phyloP scores from a whole-genome alignment of 2,888 invertebrate genomes.

The Unio delphinus region DNA sequence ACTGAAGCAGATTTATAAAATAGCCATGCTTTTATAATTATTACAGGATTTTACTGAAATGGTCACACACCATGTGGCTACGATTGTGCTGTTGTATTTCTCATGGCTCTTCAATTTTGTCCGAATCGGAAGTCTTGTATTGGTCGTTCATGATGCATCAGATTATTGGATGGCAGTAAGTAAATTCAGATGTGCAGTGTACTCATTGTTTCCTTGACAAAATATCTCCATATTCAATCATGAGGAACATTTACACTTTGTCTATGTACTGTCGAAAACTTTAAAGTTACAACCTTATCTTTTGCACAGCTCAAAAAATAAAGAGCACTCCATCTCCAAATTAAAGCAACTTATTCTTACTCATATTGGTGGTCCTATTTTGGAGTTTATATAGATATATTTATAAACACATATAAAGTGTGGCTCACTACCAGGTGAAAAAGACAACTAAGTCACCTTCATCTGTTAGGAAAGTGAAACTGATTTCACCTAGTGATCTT shows the following conservation, averaged over 20 bases:
- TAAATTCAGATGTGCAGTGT: constrained; percentile 2
- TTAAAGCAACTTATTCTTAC: too few species aligned
- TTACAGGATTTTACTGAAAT: constrained; percentile 90
- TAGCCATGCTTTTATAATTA: not conserved
- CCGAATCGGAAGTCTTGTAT: constrained; percentile 89
- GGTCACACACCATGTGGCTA: constrained; percentile 97
- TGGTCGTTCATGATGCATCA: constrained; percentile 72
- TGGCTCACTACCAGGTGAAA: too few species aligned
- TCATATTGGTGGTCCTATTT: too few species aligned
- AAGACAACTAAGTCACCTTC: too few species aligned
- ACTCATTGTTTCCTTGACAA: not conserved
- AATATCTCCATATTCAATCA: not conserved
- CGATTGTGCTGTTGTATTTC: constrained; percentile 88
- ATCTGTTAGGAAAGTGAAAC: too few species aligned
- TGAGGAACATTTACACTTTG: not conserved
- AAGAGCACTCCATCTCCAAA: too few species aligned
- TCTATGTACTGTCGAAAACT: too few species aligned
- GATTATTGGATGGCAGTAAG: constrained; percentile 72
- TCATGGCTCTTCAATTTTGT: constrained; percentile 97
- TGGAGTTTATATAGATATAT: too few species aligned
- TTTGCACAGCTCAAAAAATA: too few species aligned
- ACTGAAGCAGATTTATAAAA: not conserved
- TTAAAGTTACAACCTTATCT: too few species aligned
- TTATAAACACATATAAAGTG: too few species aligned
- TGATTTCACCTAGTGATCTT: too few species aligned